phyloP scores from a whole-genome alignment of 2,113 vertebrate genomes.

The Seriola aureovittata region DNA sequence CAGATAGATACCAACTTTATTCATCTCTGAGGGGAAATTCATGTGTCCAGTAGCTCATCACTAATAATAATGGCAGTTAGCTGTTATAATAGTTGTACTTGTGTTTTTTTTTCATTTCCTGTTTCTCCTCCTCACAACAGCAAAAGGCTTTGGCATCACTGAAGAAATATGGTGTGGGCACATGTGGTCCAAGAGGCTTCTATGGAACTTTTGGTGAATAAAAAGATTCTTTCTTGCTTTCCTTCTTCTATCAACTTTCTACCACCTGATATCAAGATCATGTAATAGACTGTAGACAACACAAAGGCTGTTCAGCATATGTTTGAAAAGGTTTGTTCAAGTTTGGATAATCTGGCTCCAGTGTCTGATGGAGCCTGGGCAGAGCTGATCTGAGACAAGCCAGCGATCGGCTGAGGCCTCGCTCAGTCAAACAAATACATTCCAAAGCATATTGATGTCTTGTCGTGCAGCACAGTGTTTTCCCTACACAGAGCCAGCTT shows the following conservation, averaged over 20 bases:
- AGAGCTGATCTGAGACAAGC: background rate
- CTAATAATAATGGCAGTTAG: too few relatives aligned
- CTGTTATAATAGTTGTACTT: too few relatives aligned
- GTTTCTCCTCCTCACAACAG: conserved; percentile 74
- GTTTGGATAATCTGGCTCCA: background rate
- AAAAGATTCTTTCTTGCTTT: background rate
- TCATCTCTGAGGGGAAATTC: too few relatives aligned
- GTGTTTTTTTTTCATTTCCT: background rate
- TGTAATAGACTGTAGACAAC: background rate
- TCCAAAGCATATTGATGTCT: too few relatives aligned
- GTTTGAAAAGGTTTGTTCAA: background rate
- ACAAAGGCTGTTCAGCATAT: too few relatives aligned
- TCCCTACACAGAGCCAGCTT: too few relatives aligned
- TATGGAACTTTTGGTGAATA: conserved; percentile 96
- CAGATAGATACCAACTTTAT: too few relatives aligned
- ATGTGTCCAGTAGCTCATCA: too few relatives aligned
- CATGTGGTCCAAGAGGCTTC: conserved; percentile 97
- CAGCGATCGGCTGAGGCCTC: too few relatives aligned
- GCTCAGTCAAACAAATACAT: too few relatives aligned
- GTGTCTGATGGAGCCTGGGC: background rate
- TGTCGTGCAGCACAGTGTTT: too few relatives aligned
- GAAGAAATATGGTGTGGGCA: conserved; percentile 96
- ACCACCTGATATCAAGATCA: background rate
- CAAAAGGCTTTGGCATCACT: conserved; percentile 91
- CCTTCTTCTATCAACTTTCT: background rate